Base-by-base conservation (phyloP, 2,888 invertebrate species). In the Tridacna gigas region DNA sequence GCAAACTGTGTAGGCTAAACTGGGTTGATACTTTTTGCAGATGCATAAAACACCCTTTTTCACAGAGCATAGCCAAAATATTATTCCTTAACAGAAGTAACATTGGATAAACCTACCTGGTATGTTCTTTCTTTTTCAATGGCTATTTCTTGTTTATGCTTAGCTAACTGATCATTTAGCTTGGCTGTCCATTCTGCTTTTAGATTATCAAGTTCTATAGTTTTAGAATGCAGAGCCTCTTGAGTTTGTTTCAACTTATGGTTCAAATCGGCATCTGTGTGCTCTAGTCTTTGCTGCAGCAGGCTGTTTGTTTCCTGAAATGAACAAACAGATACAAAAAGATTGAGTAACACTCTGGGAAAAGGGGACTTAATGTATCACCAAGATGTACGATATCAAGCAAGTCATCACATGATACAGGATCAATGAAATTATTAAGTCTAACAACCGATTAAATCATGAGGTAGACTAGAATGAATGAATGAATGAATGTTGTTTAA, bases 141-240 rank as follows among this genome's bases (percentile, higher is more conserved):
- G 25, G 92, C 90, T 82, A 94, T 86, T 77, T 94, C 93, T 80
- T 94, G 92, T 77, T 93, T 93, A 79, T 94, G 93, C 85, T 90
- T 90, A 26, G 92, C 91, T 20, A 91, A 86, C 69, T 94, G 81
- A 47, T 93, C 93, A 80, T 90, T 88, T 11, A 92, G 82, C 74
- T 91, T 91, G 13, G 92, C 90, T 9, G 92, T 91, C 93, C 93
- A 94, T 79, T 95, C 94, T 5, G 92, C 84, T 83, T 94, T 94
- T 74, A 94, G 86, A 69, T 89, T 90, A 67, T 94, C 94, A 71
- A 94, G 88, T 80, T 94, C 94, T 61, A 90, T 82, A 25, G 92
- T 91, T 77, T 92, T 93, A 7, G 90, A 75, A 25, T 91, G 80
- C 80, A 95, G 87, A 0, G 90, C 80, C 90, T 94, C 93, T 77